Evolutionary conservation across 2,888 invertebrate genomes (phyloP).

Genomic region (Tenthredo mesomela): DNA sequence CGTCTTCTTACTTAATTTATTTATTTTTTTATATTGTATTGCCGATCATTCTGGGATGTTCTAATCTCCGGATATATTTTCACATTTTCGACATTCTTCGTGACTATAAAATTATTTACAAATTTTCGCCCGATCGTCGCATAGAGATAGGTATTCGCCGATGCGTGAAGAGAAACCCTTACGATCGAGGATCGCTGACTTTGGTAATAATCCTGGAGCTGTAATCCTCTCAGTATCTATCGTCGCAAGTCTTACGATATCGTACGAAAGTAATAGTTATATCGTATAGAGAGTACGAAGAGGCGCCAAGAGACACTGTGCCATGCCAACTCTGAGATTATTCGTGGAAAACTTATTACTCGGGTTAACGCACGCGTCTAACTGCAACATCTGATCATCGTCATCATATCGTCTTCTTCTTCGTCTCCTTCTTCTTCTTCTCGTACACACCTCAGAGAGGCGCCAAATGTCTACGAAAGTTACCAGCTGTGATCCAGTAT

Average conservation of each 20-base stretch:
- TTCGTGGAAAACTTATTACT: slow-evolving; percentile 52
- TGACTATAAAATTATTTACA: background rate
- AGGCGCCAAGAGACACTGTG: slow-evolving; percentile 38
- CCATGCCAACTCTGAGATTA: slow-evolving; percentile 47
- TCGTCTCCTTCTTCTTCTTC: background rate
- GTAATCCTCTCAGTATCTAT: slow-evolving; percentile 22
- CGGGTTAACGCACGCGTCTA: slow-evolving; percentile 52
- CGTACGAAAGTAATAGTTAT: background rate
- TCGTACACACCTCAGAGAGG: background rate
- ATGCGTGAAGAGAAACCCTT: background rate
- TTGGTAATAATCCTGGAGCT: background rate
- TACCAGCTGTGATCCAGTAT: slow-evolving; percentile 44
- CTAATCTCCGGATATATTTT: background rate
- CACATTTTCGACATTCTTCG: background rate
- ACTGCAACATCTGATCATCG: slow-evolving; percentile 40
- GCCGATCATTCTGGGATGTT: background rate
- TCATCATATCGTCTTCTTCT: background rate
- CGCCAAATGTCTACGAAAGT: slow-evolving; percentile 44
- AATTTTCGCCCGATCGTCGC: too few species aligned
- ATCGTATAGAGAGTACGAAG: slow-evolving; percentile 9
- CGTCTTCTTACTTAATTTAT: background rate
- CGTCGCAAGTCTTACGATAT: background rate
- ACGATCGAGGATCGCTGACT: background rate
- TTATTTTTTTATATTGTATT: background rate
- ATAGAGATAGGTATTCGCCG: background rate